Evolutionary conservation across 2,113 vertebrate species (phyloP).

Genomic region (Meriones unguiculatus): DNA sequence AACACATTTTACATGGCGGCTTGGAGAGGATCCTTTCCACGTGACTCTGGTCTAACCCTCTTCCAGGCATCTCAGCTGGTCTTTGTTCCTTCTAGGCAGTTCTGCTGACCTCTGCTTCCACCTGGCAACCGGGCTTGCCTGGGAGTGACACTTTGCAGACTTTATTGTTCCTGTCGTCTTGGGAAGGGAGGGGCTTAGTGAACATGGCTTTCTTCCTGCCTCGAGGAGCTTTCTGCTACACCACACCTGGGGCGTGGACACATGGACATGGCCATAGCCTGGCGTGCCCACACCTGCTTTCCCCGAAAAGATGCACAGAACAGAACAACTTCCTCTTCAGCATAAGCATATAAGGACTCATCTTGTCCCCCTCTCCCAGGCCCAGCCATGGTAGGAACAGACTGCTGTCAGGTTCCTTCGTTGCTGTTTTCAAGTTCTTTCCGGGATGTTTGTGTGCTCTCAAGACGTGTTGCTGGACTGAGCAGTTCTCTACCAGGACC

Average conservation of each 20-base stretch:
- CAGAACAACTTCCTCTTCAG: too few species aligned
- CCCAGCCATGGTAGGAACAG: background rate
- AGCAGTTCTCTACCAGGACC: background rate
- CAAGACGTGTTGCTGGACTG: background rate
- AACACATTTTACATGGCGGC: too few species aligned
- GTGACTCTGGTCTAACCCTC: background rate
- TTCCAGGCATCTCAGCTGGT: background rate
- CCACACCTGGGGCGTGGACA: too few species aligned
- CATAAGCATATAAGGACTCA: too few species aligned
- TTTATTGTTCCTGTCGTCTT: background rate
- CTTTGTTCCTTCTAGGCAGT: background rate
- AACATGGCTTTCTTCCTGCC: background rate
- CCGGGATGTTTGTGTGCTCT: background rate
- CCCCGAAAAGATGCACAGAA: background rate
- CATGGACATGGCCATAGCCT: accelerated
- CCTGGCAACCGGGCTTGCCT: background rate
- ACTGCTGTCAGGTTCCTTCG: background rate
- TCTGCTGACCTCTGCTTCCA: background rate
- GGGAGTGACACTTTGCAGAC: background rate
- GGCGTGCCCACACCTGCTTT: background rate
- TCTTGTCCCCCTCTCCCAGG: background rate
- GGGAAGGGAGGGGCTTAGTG: background rate
- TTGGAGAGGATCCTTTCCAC: background rate
- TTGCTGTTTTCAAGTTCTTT: background rate
- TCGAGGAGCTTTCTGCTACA: background rate